Evolutionary conservation across 2,113 vertebrate species (phyloP).

Genomic region (Galeopterus variegatus): DNA sequence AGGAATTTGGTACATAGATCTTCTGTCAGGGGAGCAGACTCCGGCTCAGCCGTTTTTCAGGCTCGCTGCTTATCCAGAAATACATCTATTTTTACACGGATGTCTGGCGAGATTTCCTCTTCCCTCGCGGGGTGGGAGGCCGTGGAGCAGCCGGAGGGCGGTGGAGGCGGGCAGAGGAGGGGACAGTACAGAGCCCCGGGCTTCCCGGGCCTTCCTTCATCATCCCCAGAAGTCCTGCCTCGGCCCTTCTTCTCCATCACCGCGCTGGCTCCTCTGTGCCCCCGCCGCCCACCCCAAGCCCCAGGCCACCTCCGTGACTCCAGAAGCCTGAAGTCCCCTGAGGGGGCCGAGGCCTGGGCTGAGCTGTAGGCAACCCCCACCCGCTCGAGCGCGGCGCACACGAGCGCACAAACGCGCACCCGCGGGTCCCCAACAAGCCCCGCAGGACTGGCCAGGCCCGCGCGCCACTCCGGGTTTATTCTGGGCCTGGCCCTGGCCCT

Average conservation of each 20-base stretch:
- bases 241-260: background rate
- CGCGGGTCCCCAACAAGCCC: fast-evolving
- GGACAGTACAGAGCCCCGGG: background rate
- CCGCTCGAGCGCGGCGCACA: fast-evolving
- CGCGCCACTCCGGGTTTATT: background rate
- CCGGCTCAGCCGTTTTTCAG: constrained; percentile 78
- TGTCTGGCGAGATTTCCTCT: constrained; percentile 65
- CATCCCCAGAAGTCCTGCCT: background rate
- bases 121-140: background rate
- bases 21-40: constrained; percentile 81
- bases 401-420: fast-evolving
- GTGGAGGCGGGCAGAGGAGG: background rate
- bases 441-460: background rate
- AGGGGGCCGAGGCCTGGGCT: background rate
- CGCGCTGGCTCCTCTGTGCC: fast-evolving
- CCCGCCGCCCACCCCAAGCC: background rate
- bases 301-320: background rate
- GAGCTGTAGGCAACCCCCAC: background rate
- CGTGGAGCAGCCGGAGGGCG: fast-evolving
- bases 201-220: background rate
- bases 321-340: background rate
- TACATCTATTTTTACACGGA: constrained; percentile 81
- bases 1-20: constrained; percentile 83
- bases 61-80: constrained; percentile 80
- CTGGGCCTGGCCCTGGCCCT: background rate